Base-by-base conservation (phyloP, 2,113 vertebrate genomes). In the Aegithalos caudatus region DNA sequence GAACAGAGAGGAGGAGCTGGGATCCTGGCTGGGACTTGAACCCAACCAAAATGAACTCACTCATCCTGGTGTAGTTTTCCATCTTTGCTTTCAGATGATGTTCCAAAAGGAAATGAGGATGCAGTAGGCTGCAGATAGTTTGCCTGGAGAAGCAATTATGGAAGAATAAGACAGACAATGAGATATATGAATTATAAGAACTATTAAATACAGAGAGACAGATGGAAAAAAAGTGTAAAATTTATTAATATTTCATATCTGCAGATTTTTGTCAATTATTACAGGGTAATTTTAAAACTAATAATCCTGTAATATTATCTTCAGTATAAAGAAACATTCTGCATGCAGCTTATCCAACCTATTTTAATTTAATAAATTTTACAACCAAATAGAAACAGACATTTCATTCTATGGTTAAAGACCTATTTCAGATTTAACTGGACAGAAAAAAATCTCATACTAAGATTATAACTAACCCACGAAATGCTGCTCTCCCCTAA, bases 21-120 rank as follows among this genome's bases (percentile, higher is more conserved):
- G 69, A 38, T 23, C 88, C 69, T 22, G 79, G 69, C 5, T 79
- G 14, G 9, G 76, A 82, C 53, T 42, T 72, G 44, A 97, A 97
- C 29, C 95, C 97, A 24, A 69, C 7, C 21, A 97, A 73, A 56
- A 95, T 44, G 74, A 98, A 98, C 5, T 97, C 95, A 6, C 69
- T 86, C 45, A 76, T 38, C 10, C 33, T 78, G 17, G 92, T 96
- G 51, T 93, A 67, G 47, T 95, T 98, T 70, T 80, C 86, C 90
- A 94, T 90, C 12, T 67, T 54, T 48, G n/a, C 28, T 67, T 40
- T 76, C 60, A 73, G 38, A 37, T 58, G 35, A 33, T 54, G 31
- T 53, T n/a, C 19, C 38, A 23, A 62, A 71, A 71, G 28, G 57
- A 74, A 62, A 66, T 44, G 1, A 29, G 23, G 47, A 24, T 28